Percentiles rank a stretch among this genome's conserved stretches.
phyloP scores from a whole-genome alignment of 2,113 vertebrate genomes.

The Centropus unirufus region DNA sequence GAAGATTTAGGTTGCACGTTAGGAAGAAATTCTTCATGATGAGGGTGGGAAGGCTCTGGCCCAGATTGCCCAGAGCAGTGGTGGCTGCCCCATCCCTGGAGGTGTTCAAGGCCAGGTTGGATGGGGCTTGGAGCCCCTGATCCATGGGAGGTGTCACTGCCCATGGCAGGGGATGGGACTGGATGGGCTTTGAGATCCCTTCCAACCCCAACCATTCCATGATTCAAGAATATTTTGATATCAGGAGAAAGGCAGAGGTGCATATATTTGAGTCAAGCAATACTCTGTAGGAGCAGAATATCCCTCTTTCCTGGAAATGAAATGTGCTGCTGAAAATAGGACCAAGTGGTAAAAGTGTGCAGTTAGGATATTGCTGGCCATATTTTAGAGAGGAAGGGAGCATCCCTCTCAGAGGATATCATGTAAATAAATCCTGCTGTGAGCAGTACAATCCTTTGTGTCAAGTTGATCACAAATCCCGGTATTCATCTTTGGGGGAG shows the following conservation, averaged over 20 bases:
- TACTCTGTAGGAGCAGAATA: neutral
- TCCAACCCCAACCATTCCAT: too few relatives aligned
- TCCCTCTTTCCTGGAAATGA: neutral
- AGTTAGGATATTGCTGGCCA: neutral
- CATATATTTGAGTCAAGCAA: neutral
- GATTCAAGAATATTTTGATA: neutral
- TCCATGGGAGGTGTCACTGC: too few relatives aligned
- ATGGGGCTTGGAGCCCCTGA: too few relatives aligned
- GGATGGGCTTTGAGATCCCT: too few relatives aligned
- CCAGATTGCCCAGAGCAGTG: too few relatives aligned
- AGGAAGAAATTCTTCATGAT: too few relatives aligned
- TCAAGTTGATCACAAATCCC: constrained; percentile 88
- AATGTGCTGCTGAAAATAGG: neutral
- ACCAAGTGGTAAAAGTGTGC: neutral
- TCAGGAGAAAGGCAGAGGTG: neutral
- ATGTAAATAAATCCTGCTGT: constrained; percentile 84
- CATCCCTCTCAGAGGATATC: constrained; percentile 81
- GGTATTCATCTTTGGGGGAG: constrained; percentile 78
- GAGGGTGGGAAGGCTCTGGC: too few relatives aligned
- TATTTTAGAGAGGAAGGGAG: constrained; percentile 75
- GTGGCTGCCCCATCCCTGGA: too few relatives aligned
- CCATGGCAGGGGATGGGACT: too few relatives aligned
- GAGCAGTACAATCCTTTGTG: constrained; percentile 83
- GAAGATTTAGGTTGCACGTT: too few relatives aligned
- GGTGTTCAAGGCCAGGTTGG: too few relatives aligned